Conservation (phyloP, 2,113 vertebrate species). For the Atractosteus spatula region DNA sequence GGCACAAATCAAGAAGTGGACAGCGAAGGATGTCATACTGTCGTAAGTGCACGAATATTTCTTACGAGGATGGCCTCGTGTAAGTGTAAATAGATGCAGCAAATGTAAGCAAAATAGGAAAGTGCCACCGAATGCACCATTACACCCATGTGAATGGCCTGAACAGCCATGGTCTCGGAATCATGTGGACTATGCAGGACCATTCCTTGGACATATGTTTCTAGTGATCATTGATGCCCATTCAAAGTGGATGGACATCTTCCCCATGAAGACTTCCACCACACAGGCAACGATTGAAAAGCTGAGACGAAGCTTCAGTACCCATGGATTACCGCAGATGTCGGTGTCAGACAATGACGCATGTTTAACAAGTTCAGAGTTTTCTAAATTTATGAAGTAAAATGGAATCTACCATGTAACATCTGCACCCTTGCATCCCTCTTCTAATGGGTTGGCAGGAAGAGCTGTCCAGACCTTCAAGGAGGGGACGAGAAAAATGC, state of each 20-base stretch:
- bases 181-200: slow-evolving; percentile 7
- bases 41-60: background rate
- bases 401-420: slow-evolving; percentile 18
- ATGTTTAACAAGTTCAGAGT: background rate
- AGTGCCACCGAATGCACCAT: background rate
- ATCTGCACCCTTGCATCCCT: background rate
- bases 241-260: slow-evolving; percentile 3
- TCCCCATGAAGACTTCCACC: too few relatives aligned
- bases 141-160: background rate
- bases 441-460: slow-evolving; percentile 21
- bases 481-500: slow-evolving; percentile 11
- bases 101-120: background rate
- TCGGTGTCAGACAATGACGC: slow-evolving; percentile 2
- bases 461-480: slow-evolving; percentile 20
- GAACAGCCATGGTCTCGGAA: background rate
- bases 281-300: background rate
- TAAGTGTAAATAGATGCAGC: slow-evolving; percentile 23
- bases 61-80: background rate
- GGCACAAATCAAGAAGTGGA: background rate
- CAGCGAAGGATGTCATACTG: background rate
- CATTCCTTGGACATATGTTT: background rate
- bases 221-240: background rate
- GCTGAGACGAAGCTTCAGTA: background rate
- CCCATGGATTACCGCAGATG: background rate
- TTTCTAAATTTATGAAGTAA: slow-evolving; percentile 6